These are phyloP conservation scores for Danaus chrysippus DNA, from an alignment of 2,888 invertebrate genomes.

Conservation along the genomic window DNA sequence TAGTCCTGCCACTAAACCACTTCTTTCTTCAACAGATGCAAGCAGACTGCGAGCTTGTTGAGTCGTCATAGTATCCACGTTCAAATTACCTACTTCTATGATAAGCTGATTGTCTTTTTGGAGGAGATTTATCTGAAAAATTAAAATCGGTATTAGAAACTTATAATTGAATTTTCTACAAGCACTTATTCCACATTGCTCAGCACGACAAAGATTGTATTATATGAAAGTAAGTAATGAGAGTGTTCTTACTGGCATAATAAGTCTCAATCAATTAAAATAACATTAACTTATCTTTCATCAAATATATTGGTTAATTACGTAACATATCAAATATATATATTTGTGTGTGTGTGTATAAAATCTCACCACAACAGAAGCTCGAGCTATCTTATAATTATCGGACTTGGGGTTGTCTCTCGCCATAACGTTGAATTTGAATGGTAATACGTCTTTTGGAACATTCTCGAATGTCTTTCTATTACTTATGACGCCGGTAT, in stretches of 20 bases:
- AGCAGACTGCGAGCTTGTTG: conserved; percentile 64
- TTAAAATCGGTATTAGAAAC: background rate
- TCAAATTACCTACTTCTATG: conserved; percentile 85
- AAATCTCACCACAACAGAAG: conserved; percentile 81
- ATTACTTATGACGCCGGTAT: conserved; percentile 87
- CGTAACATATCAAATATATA: background rate
- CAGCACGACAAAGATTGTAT: no score
- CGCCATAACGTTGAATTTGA: conserved; percentile 86
- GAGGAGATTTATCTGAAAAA: conserved; percentile 86
- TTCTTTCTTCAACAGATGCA: conserved; percentile 83
- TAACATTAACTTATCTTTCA: no score
- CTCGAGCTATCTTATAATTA: conserved; percentile 81
- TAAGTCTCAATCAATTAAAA: no score
- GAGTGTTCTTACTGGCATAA: no score
- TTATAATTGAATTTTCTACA: no score
- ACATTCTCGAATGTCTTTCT: conserved; percentile 85
- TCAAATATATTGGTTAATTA: background rate
- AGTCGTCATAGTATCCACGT: conserved; percentile 82
- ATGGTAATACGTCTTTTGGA: conserved; percentile 81
- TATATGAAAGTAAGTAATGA: no score
- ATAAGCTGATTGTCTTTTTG: conserved; percentile 87
- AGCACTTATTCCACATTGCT: no score
- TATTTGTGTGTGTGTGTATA: conserved; percentile 22
- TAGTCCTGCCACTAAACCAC: conserved; percentile 87
- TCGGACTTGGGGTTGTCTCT: conserved; percentile 84